phyloP scores from a whole-genome alignment of 2,797 vertebrate species.

The Synaphobranchus kaupii region DNA sequence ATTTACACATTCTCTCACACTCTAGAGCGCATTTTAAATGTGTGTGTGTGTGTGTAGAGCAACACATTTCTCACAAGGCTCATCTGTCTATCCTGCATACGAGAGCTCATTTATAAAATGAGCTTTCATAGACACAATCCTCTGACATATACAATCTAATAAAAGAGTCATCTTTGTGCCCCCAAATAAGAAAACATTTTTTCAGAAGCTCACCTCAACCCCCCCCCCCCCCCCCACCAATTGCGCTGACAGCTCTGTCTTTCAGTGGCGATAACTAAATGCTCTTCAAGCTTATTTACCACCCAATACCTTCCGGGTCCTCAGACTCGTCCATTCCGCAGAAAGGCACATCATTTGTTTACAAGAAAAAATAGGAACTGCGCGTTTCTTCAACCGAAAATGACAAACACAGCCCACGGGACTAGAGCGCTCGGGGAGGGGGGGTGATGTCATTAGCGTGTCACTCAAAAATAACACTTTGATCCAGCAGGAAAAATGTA shows the following conservation, averaged over 20 bases:
- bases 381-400: not conserved
- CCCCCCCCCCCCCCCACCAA: constrained; percentile 38
- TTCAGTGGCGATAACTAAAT: constrained; percentile 15
- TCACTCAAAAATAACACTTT: not conserved
- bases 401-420: not conserved
- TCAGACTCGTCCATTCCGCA: not conserved
- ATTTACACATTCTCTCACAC: no score
- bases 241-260: constrained; percentile 9
- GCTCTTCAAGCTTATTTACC: constrained; percentile 35
- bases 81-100: constrained; percentile 40
- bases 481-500: not conserved
- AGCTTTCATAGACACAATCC: not conserved
- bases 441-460: not conserved
- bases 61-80: not conserved
- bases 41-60: not conserved
- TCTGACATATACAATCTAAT: constrained; percentile 15
- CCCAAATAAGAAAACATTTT: constrained; percentile 53
- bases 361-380: not conserved
- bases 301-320: not conserved
- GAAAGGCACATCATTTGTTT: not conserved
- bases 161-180: constrained; percentile 38
- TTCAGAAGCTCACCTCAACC: constrained; percentile 63
- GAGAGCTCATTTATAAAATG: not conserved
- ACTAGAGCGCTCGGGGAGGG: not conserved
- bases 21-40: no score